These are phyloP conservation scores for Epicauta chinensis DNA, from an alignment of 1,140 invertebrate species.

Conservation along the genomic window DNA sequence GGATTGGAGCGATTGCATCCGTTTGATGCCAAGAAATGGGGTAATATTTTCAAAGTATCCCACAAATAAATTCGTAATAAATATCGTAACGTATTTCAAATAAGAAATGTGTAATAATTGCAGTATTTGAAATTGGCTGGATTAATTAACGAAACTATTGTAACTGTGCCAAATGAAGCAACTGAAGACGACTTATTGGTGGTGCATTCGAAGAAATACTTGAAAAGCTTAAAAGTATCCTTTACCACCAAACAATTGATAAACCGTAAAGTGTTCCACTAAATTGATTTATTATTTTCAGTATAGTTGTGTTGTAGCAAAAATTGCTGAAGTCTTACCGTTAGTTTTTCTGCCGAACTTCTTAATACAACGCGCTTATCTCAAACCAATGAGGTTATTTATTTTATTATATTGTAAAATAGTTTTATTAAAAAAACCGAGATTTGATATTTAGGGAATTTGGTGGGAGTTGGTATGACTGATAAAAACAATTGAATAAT, in stretches of 20 bases:
- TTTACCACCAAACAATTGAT: no score
- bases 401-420: no score
- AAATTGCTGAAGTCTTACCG: slow-evolving; percentile 69
- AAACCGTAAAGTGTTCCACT: neutral
- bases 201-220: slow-evolving; percentile 67
- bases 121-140: slow-evolving; percentile 53
- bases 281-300: slow-evolving; percentile 13
- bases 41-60: slow-evolving; percentile 50
- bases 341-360: slow-evolving; percentile 70
- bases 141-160: slow-evolving; percentile 47
- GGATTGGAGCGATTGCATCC: slow-evolving; percentile 79
- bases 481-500: no score
- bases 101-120: slow-evolving; percentile 26
- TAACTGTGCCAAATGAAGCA: slow-evolving; percentile 63
- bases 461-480: no score
- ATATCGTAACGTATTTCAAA: neutral
- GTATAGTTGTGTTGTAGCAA: slow-evolving; percentile 67
- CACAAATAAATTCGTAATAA: slow-evolving; percentile 5
- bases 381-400: slow-evolving; percentile 64
- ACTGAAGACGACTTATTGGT: slow-evolving; percentile 59
- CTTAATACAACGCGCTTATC: slow-evolving; percentile 66
- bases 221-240: slow-evolving; percentile 61
- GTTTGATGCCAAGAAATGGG: slow-evolving; percentile 86
- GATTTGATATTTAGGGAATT: no score
- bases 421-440: no score